Evolutionary conservation across 2,113 vertebrate genomes (phyloP), one percentile per base, ranked within the genome.

Genomic region (Pseudonaja textilis): DNA sequence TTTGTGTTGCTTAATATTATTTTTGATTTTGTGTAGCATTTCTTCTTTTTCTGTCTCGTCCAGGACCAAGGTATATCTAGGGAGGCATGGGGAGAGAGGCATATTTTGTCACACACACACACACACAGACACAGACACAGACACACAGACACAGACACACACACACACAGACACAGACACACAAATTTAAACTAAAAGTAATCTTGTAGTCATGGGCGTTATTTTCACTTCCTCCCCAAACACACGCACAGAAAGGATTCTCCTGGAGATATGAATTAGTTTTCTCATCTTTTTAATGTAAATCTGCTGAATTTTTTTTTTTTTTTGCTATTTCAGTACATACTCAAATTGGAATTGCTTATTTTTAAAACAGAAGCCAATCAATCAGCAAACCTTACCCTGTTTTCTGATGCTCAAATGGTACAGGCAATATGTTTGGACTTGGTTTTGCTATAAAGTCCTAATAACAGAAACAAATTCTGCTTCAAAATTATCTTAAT

Each of bases 381-480:
- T 22, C 25, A 85, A 11, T 25, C 23, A 86, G 23, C 12, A 52
- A 91, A 0, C 87, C 86, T 1, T 57, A 45, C 8, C 92, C 0
- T 18, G 52, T 52, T 94, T 91, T 92, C 5, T 16, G 87, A 69
- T 94, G 26, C 5, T 90, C 52, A 94, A 93, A 91, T 81, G 1
- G 39, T 91, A 0, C 7, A 50, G 93, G 56, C 94, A 96, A 96
- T 90, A 52, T 6, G 92, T 18, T 91, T 95, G 94, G 34, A 93
- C 4, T 91, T 22, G 93, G 4, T 22, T 94, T 4, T 92, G 45
- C 34, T 69, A 45, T 5, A 92, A 86, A 0, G 26, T 92, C 2
- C 93, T 94, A 89, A 93, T 95, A 93, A 92, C 94, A 94, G 90
- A 94, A 92, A 95, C 12, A 93, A 94, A 95, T 39, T 81, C 34